Evolutionary conservation across 2,888 invertebrate species (phyloP).

Genomic region (Dolomedes plantarius): DNA sequence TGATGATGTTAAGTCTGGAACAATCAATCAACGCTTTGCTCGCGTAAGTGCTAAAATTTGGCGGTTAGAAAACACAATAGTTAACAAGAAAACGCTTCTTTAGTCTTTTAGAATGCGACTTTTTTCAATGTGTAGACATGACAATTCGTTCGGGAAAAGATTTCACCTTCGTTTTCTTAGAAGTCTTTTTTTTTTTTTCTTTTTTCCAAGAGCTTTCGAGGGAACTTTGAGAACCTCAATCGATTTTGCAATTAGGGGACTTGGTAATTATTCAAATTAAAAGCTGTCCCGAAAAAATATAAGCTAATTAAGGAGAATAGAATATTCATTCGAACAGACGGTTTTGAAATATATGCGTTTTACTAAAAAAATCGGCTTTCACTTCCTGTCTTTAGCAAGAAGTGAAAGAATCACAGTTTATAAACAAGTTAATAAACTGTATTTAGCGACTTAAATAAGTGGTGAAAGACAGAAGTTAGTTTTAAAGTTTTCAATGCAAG

Average conservation of each 20-base stretch:
- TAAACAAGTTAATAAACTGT: background rate
- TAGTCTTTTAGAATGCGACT: constrained; percentile 28
- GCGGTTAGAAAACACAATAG: constrained; percentile 61
- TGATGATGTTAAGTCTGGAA: constrained; percentile 32
- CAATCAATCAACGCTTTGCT: constrained; percentile 60
- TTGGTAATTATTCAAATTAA: constrained; percentile 69
- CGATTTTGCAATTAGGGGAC: constrained; percentile 64
- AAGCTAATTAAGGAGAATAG: constrained; percentile 66
- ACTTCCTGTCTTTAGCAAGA: background rate
- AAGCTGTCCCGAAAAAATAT: constrained; percentile 59
- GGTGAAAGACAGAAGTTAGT: background rate
- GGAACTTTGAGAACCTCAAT: constrained; percentile 23
- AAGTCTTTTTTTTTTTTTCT: no score
- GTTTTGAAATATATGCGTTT: constrained; percentile 64
- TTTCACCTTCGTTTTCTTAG: constrained; percentile 33
- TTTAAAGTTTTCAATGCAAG: no score
- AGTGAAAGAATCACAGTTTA: constrained; percentile 15
- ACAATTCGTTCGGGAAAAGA: constrained; percentile 49
- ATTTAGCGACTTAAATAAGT: background rate
- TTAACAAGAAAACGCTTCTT: constrained; percentile 49
- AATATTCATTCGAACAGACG: constrained; percentile 70
- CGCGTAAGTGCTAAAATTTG: constrained; percentile 53
- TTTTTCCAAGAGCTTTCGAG: background rate
- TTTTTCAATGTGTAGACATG: constrained; percentile 39
- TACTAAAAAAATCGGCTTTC: background rate